Evolutionary conservation across 2,888 invertebrate genomes (phyloP), one percentile per base, ranked within the genome.

Genomic region (Scelioninae gen. 1): DNA sequence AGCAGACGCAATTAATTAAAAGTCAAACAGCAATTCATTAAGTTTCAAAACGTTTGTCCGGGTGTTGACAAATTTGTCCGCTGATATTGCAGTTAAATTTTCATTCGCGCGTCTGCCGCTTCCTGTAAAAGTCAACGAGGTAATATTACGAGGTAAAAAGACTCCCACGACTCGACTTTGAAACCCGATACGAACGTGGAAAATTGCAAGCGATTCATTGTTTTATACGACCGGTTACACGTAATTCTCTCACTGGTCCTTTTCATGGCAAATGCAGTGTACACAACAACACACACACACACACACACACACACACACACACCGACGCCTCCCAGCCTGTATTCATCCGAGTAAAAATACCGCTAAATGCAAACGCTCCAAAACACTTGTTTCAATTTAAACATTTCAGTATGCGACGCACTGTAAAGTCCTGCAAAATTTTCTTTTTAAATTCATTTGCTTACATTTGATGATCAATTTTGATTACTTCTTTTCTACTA

Each of bases 101-200:
- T 71, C 65, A 78, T 74, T 47, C 78, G 63, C 60, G 81, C 83
- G 79, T n/a, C n/a, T n/a, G n/a, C 82, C 77, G 86, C 83, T 86
- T 88, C 86, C 87, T 85, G 84, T 83, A 85, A 86, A 60, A 81
- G 85, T 80, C 82, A 83, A 69, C 82, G 66, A 76, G 63, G 77
- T 83, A 79, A 84, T 77, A 40, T 83, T 51, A 65, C 55, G 69
- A 76, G 76, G 80, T 63, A 75, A 53, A 63, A 77, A 71, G 75
- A 80, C 86, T 88, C 88, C 87, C 88, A 88, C 88, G 88, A 86
- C 53, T 85, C 86, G 85, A 85, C 76, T 85, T 85, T 82, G 80
- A 84, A 81, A 82, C 69, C 63, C 58, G 83, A 80, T 80, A 83
- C 76, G 81, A 86, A 82, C 85, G 85, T 84, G 82, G 83, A 85